A percentile compares a stretch with the other conserved stretches of the same genome.
phyloP scores from a whole-genome alignment of 2,888 invertebrate genomes.

The Orchestes rusci region DNA sequence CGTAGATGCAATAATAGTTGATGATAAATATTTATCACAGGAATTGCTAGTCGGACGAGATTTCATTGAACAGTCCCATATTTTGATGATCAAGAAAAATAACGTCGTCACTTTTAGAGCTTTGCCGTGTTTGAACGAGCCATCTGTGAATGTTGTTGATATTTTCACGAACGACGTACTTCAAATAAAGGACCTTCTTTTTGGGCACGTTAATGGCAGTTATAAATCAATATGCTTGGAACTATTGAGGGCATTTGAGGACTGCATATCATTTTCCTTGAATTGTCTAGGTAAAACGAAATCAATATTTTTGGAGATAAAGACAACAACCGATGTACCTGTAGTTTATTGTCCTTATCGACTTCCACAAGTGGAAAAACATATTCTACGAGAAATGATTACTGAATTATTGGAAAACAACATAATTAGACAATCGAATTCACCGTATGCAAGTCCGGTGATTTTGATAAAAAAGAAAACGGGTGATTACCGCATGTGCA shows the following conservation, averaged over 20 bases:
- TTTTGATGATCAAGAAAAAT: neutral
- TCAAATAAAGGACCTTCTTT: neutral
- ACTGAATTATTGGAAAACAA: too few relatives aligned
- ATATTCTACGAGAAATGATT: too few relatives aligned
- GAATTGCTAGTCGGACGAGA: neutral
- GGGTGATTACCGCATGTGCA: too few relatives aligned
- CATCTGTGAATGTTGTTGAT: neutral
- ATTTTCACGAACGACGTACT: neutral
- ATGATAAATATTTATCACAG: neutral
- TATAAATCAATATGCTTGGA: neutral
- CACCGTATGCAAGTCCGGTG: too few relatives aligned
- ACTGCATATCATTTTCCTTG: neutral
- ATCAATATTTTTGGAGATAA: neutral
- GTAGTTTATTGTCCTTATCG: too few relatives aligned
- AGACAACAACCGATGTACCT: too few relatives aligned
- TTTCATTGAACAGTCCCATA: neutral
- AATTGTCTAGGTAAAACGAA: neutral
- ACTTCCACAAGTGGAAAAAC: too few relatives aligned
- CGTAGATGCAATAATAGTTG: neutral
- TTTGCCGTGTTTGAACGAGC: neutral
- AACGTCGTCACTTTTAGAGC: neutral
- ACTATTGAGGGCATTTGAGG: neutral
- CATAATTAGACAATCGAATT: too few relatives aligned
- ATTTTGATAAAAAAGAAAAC: too few relatives aligned
- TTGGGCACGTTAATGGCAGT: neutral